Percentiles rank a stretch among this genome's conserved stretches.
Conservation (phyloP, 2,797 vertebrate genomes). For the Helicolenus hilgendorfi region DNA sequence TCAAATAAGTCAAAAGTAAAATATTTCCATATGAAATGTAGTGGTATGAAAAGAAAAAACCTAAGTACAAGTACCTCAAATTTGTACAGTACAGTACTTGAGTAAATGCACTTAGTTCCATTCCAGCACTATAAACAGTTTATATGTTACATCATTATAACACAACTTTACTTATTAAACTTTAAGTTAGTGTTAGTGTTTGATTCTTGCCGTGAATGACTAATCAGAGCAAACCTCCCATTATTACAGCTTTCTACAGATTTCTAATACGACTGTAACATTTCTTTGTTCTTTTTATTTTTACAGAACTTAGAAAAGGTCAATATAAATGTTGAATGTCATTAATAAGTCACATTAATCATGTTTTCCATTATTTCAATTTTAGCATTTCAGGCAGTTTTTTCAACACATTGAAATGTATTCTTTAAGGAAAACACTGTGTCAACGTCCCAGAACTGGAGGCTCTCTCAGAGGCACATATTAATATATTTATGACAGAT, state of each 20-base stretch:
- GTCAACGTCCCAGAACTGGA: too few species aligned
- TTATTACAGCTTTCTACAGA: too few species aligned
- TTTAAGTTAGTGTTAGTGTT: not conserved
- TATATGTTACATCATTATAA: not conserved
- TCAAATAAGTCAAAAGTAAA: too few species aligned
- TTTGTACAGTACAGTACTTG: too few species aligned
- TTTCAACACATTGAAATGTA: not conserved
- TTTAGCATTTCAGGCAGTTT: not conserved
- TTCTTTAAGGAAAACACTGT: too few species aligned
- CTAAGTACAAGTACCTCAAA: too few species aligned
- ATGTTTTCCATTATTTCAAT: not conserved
- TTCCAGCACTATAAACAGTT: not conserved
- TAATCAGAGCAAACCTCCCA: not conserved
- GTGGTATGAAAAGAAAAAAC: too few species aligned
- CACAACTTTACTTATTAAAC: too few species aligned
- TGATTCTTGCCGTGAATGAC: not conserved
- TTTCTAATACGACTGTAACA: not conserved
- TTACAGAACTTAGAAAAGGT: not conserved
- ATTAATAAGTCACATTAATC: not conserved
- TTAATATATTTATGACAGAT: not conserved
- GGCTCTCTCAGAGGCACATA: too few species aligned
- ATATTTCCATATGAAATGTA: too few species aligned
- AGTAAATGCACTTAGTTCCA: too few species aligned
- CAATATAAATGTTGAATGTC: not conserved
- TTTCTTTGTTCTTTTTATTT: not conserved